These are phyloP conservation scores for Aporophyla lueneburgensis DNA, from an alignment of 2,888 invertebrate genomes.

Conservation along the genomic window DNA sequence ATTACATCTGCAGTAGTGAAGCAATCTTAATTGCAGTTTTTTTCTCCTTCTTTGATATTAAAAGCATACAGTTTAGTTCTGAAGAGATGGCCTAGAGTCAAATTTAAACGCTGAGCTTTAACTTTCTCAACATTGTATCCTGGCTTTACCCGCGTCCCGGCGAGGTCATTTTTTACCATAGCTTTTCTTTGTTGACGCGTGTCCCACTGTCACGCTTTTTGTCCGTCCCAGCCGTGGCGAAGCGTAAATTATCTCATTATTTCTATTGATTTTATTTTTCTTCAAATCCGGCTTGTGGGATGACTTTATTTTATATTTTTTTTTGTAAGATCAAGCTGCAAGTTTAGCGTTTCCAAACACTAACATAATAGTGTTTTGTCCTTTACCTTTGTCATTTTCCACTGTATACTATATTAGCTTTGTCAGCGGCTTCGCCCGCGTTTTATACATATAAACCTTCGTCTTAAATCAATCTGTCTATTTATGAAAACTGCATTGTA, in stretches of 20 bases:
- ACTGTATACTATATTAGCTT: neutral
- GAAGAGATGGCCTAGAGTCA: neutral
- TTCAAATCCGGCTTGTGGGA: conserved; percentile 64
- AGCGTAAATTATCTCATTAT: conserved; percentile 83
- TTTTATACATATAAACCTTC: too few relatives aligned
- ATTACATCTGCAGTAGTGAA: neutral
- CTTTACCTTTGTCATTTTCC: neutral
- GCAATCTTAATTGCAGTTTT: neutral
- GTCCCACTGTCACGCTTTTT: conserved; percentile 82
- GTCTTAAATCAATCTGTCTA: too few relatives aligned
- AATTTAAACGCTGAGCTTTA: conserved; percentile 18
- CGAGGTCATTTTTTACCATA: conserved; percentile 58
- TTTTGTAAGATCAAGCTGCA: conserved; percentile 37
- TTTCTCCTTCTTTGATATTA: neutral
- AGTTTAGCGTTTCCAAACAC: conserved; percentile 26
- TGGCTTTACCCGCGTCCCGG: conserved; percentile 42
- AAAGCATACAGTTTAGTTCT: too few relatives aligned
- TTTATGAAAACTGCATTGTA: too few relatives aligned
- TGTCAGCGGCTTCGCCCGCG: too few relatives aligned
- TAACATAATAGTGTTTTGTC: neutral
- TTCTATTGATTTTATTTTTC: conserved; percentile 78
- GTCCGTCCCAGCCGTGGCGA: conserved; percentile 79
- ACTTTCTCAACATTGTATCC: conserved; percentile 59
- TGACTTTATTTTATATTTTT: conserved; percentile 56
- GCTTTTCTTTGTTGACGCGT: conserved; percentile 83